A percentile compares a stretch with the other conserved stretches of the same genome.
Evolutionary conservation across 2,888 invertebrate species (phyloP).

Genomic region (Ochropleura leucogaster): DNA sequence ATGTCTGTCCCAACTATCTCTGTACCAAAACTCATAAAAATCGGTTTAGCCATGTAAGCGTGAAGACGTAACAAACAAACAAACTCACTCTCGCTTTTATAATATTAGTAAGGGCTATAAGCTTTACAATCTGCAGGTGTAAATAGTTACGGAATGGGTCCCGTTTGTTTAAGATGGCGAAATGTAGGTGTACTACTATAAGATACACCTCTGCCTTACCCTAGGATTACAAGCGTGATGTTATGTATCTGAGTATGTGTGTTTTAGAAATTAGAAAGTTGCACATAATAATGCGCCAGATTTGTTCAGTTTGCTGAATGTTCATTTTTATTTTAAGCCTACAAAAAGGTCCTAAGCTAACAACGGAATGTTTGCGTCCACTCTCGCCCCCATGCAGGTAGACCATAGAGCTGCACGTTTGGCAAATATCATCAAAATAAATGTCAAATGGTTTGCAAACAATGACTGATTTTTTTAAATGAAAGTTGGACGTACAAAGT

Average conservation of each 20-base stretch:
- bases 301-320: neutral
- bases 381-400: conserved; percentile 5
- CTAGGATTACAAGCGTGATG: too few species aligned
- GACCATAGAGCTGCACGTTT: conserved; percentile 43
- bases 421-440: conserved; percentile 41
- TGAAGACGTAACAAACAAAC: too few species aligned
- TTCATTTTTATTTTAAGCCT: conserved; percentile 36
- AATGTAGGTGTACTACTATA: too few species aligned
- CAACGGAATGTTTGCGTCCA: conserved; percentile 34
- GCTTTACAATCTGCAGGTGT: neutral
- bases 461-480: conserved; percentile 16
- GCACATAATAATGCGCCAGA: neutral
- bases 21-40: too few species aligned
- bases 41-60: too few species aligned
- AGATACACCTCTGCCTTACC: too few species aligned
- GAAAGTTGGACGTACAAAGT: conserved; percentile 1
- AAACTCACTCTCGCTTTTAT: too few species aligned
- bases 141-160: neutral
- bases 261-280: neutral
- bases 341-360: conserved; percentile 40
- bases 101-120: too few species aligned
- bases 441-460: conserved; percentile 43
- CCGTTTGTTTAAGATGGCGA: neutral
- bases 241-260: too few species aligned
- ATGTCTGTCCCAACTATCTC: too few species aligned